phyloP scores from a whole-genome alignment of 2,113 vertebrate genomes.

The Paralichthys olivaceus region DNA sequence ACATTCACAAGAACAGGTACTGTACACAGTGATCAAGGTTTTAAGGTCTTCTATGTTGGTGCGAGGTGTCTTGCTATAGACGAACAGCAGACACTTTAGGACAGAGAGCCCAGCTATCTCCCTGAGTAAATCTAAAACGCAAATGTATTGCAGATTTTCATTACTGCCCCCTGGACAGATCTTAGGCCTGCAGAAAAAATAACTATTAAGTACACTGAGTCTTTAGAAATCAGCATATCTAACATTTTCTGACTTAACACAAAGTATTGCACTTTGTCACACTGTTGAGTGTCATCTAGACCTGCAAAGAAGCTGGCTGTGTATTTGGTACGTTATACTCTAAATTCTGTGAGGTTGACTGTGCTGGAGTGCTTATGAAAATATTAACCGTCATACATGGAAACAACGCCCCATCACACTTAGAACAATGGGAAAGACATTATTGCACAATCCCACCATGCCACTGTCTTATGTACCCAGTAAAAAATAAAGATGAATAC shows the following conservation, averaged over 20 bases:
- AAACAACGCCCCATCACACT: conserved; percentile 47
- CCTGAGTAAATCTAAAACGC: conserved; percentile 78
- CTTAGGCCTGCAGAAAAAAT: conserved; percentile 29
- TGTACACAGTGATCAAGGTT: conserved; percentile 85
- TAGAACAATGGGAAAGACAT: conserved; percentile 73
- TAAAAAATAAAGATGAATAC: conserved; percentile 15
- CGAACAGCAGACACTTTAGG: conserved; percentile 75
- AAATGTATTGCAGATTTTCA: conserved; percentile 56
- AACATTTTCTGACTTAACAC: conserved; percentile 48
- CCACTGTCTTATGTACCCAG: conserved; percentile 68
- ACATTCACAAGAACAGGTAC: conserved; percentile 81
- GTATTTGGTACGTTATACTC: conserved; percentile 52
- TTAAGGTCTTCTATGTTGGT: conserved; percentile 80
- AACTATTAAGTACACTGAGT: conserved; percentile 7
- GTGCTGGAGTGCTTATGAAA: conserved; percentile 67
- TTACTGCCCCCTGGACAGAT: conserved; percentile 47
- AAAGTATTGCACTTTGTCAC: conserved; percentile 72
- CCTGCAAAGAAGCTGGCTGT: conserved; percentile 40
- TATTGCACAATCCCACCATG: conserved; percentile 82
- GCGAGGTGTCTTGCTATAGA: conserved; percentile 74
- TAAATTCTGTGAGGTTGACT: conserved; percentile 35
- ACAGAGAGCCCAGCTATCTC: conserved; percentile 84
- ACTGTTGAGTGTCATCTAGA: conserved; percentile 44
- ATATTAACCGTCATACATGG: conserved; percentile 46
- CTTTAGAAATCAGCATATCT: conserved; percentile 41